Evolutionary conservation across 2,888 invertebrate species (phyloP), one percentile per base, ranked within the genome.

Genomic region (Bellardia pandia): DNA sequence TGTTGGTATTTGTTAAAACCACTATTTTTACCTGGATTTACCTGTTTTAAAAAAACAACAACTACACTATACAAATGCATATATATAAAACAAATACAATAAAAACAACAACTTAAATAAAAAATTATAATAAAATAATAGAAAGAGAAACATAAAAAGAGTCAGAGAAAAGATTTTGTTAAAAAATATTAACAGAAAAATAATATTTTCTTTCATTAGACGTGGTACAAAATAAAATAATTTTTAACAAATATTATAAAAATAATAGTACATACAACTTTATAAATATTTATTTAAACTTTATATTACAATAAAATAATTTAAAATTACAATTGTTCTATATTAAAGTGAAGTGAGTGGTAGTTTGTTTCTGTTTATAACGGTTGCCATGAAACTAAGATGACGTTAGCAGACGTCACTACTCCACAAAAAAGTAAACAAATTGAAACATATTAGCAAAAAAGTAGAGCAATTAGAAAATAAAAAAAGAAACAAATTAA

Each of bases 11-110:
- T 76, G 45, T 77, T 37, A 62, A 81, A 91, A 91, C 92, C 90
- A 91, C 91, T 92, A 91, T 92, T 92, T 90, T 89, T 91, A 92
- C 91, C 91, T 92, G 91, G 91, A 90, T 88, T 91, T 92, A 92
- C 92, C 92, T 91, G 92, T 91, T 92, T 92, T 79, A 69, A 72
- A 75, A 56, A 79, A 72, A 64, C 71, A 85, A 71, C 78, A 62
- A 76, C 83, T 60, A 58, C 69, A 60, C 48, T 9, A 30, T 9
- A 37, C 66, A 9, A 58, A 64, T 37, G 37, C 42, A 69, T 68
- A 69, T 37, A 45, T 51, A 69, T 68, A 69, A 76, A 74, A 85
- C 40, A 75, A 86, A 81, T 68, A 78, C 62, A 68, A 66, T 62
- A 69, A 74, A 42, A 84, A 72, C 16, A 33, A 56, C 69, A 56